Base-by-base conservation (phyloP, 2,888 invertebrate species). In the Lacanobia oleracea region DNA sequence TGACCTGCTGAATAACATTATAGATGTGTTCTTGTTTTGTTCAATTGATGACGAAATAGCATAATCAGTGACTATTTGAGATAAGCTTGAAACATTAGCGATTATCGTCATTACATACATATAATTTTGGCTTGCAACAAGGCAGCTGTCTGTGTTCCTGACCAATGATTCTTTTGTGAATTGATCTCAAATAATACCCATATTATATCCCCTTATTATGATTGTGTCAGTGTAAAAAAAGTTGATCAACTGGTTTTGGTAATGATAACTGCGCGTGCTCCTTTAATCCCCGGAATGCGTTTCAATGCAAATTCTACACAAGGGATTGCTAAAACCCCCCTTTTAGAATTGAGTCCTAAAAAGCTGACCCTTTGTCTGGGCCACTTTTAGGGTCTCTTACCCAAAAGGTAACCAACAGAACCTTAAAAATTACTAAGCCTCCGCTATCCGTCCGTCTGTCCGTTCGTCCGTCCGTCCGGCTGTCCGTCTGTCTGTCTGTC, bases 161-260 rank as follows among this genome's bases (percentile, higher is more conserved):
- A 14, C 1, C 10, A 67, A 40, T 54, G 21, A 76, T 40, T 56
- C 4, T 48, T 72, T 68, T 56, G 27, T 72, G n/a, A 43, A 23
- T 1, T 14, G 12, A n/a, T 9, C 2, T 16, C 6, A 37, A 23
- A 74, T 61, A 45, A 45, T 43, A 48, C 12, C n/a, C 6, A 48
- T 9, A 61, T 53, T 73, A 16, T 45, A 45, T 8, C 18, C 1
- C 18, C 10, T 27, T 27, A 27, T 27, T 27, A 50, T 57, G 50
- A 23, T 72, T 14, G 6, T 54, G 12, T 16, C 33, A 21, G n/a
- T 37, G 23, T 51, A 7, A 6, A 33, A 33, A 51, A 43, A 48
- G 16, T 40, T 72, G 9, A 40, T 72, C 7, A 57, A 50, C 40
- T 45, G 40, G 48, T 40, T 40, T 75, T 33, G 12, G 43, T 10